Conservation (phyloP, 1,140 invertebrate genomes). For the Musca domestica region DNA sequence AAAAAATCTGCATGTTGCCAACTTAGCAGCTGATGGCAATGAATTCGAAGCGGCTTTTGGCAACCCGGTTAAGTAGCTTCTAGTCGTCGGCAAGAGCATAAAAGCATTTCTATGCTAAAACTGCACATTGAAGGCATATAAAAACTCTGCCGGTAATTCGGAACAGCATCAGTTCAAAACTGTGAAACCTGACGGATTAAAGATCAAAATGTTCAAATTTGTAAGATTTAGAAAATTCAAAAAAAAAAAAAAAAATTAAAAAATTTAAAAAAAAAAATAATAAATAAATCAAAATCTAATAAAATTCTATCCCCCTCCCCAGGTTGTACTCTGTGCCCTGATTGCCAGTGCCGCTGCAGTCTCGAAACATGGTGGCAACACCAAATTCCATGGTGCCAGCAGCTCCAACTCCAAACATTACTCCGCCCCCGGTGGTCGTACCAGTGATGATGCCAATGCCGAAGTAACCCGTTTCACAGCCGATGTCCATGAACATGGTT, state of each 20-base stretch:
- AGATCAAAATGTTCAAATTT: constrained; percentile 26
- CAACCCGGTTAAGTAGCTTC: too few relatives aligned
- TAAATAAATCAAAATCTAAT: not conserved
- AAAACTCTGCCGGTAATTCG: not conserved
- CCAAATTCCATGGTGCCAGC: not conserved
- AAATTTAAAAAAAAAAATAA: not conserved
- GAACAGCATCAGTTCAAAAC: not conserved
- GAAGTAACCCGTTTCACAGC: constrained; percentile 35
- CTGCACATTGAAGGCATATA: too few relatives aligned
- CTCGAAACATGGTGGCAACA: not conserved
- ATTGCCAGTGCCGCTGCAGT: too few relatives aligned
- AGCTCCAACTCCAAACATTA: too few relatives aligned
- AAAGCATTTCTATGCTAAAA: too few relatives aligned
- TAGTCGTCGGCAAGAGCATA: too few relatives aligned
- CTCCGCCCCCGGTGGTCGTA: too few relatives aligned
- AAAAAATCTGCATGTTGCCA: too few relatives aligned
- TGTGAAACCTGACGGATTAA: not conserved
- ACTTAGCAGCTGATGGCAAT: too few relatives aligned
- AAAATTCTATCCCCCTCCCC: not conserved
- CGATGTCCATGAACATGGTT: constrained; percentile 54
- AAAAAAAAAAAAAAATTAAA: too few relatives aligned
- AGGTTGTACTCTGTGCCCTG: constrained; percentile 17
- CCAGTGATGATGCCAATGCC: constrained; percentile 34
- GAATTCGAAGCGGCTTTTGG: too few relatives aligned
- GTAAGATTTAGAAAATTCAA: constrained; percentile 13